phyloP scores from a whole-genome alignment of 30 jellyfish, hydroid and myxozoan species.

The Cassiopea xamachana region DNA sequence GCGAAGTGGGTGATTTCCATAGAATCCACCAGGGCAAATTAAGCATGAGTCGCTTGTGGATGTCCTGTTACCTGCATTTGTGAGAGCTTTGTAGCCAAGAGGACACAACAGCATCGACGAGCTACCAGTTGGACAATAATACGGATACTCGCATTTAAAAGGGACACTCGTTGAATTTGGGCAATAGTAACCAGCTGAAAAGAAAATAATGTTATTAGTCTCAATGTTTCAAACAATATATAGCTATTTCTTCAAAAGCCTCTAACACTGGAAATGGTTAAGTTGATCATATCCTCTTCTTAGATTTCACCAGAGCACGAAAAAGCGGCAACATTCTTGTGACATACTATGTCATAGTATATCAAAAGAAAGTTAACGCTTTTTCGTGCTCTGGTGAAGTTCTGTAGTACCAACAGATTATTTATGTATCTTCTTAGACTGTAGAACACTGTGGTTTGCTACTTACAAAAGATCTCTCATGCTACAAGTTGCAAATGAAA shows the following conservation, averaged over 20 bases:
- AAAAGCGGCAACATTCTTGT: too few species aligned
- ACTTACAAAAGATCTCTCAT: too few species aligned
- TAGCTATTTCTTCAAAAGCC: background rate
- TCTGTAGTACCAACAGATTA: too few species aligned
- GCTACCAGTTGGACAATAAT: constrained; percentile 93
- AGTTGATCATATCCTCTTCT: too few species aligned
- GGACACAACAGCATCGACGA: constrained; percentile 78
- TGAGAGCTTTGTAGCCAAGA: constrained; percentile 86
- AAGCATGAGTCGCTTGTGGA: constrained; percentile 74
- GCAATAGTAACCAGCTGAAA: constrained; percentile 91
- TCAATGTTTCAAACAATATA: background rate
- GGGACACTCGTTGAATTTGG: constrained; percentile 95
- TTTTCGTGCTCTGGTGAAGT: too few species aligned
- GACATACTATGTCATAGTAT: too few species aligned
- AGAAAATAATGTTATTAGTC: background rate
- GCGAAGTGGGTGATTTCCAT: constrained; percentile 91
- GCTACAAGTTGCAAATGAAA: too few species aligned
- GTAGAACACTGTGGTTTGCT: too few species aligned
- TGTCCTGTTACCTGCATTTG: constrained; percentile 88
- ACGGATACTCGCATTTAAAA: constrained; percentile 81
- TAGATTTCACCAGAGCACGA: too few species aligned
- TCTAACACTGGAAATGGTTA: too few species aligned
- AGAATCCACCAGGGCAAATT: constrained; percentile 90
- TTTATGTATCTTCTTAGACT: too few species aligned
- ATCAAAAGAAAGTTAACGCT: too few species aligned